Conservation (phyloP, 64 coral and sea anemone species). For the Astreopora myriophthalma region DNA sequence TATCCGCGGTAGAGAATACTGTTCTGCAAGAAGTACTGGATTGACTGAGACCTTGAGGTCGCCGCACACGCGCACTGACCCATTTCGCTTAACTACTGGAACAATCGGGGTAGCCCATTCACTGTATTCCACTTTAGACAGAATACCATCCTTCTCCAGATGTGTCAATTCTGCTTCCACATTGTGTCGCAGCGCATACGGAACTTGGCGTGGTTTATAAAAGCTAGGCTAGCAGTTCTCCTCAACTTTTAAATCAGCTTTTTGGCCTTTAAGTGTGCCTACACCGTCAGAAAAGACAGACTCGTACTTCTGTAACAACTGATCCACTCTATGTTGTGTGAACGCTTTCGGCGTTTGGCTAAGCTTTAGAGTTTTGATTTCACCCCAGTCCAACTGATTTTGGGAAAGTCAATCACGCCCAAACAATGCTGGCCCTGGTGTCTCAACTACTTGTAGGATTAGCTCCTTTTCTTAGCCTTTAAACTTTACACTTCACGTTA, state of each 20-base stretch:
- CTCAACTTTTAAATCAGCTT: constrained; percentile 58
- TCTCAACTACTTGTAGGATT: too few species aligned
- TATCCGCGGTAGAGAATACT: constrained; percentile 13
- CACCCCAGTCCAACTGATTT: constrained; percentile 67
- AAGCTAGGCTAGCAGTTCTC: constrained; percentile 53
- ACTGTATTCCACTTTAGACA: constrained; percentile 44
- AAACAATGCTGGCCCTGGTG: too few species aligned
- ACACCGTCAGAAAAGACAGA: constrained; percentile 62
- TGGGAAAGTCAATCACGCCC: too few species aligned
- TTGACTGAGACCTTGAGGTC: constrained; percentile 60
- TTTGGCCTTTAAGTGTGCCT: constrained; percentile 61
- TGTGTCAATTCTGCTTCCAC: constrained; percentile 55
- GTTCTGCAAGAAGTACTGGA: constrained; percentile 46
- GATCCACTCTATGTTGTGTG: constrained; percentile 19
- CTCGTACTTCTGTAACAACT: constrained; percentile 31
- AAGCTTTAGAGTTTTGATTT: constrained; percentile 45
- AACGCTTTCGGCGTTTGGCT: not conserved
- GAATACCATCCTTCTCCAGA: constrained; percentile 60
- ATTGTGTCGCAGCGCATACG: constrained; percentile 58
- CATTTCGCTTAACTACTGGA: constrained; percentile 31
- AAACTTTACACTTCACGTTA: too few species aligned
- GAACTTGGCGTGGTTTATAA: constrained; percentile 26
- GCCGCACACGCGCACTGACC: constrained; percentile 48
- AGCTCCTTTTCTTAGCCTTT: too few species aligned
- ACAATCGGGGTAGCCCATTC: constrained; percentile 70